These are phyloP conservation scores for Adelges cooleyi DNA, from an alignment of 1,140 invertebrate genomes.

Conservation along the genomic window DNA sequence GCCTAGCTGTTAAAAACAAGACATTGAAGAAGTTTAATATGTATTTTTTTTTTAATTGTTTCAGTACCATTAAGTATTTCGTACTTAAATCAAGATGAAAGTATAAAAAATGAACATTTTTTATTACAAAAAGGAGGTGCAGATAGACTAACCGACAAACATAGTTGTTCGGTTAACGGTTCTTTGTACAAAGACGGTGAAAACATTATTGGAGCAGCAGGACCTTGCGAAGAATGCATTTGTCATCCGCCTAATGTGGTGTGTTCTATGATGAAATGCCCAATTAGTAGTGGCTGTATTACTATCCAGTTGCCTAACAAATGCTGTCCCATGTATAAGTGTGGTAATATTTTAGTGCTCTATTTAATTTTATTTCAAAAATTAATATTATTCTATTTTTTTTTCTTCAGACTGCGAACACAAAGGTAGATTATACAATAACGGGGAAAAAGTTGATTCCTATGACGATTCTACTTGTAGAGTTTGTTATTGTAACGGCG, in stretches of 20 bases:
- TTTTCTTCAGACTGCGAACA: constrained; percentile 56
- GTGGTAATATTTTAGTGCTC: constrained; percentile 45
- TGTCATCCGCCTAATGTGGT: constrained; percentile 33
- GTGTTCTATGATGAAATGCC: constrained; percentile 34
- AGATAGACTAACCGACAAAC: neutral
- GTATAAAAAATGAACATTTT: neutral
- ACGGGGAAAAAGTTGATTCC: constrained; percentile 56
- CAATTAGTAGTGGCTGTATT: constrained; percentile 49
- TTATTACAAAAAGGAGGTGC: neutral
- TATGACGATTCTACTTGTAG: constrained; percentile 57
- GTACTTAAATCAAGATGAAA: neutral
- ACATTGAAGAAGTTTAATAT: no score
- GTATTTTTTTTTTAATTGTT: neutral
- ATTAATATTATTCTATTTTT: constrained; percentile 3
- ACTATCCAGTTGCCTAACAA: constrained; percentile 57
- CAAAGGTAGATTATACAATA: constrained; percentile 57
- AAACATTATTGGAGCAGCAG: constrained; percentile 17
- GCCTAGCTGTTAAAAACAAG: no score
- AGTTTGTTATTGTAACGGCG: constrained; percentile 66
- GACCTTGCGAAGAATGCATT: constrained; percentile 34
- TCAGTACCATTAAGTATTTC: constrained; percentile 19
- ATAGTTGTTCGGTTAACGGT: constrained; percentile 4
- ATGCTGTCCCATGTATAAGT: constrained; percentile 67
- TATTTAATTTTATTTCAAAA: neutral
- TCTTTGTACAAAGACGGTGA: constrained; percentile 6